A percentile compares a stretch with the other conserved stretches of the same genome.
phyloP scores from a whole-genome alignment of 2,888 invertebrate species.

The Dryobotodes eremita region DNA sequence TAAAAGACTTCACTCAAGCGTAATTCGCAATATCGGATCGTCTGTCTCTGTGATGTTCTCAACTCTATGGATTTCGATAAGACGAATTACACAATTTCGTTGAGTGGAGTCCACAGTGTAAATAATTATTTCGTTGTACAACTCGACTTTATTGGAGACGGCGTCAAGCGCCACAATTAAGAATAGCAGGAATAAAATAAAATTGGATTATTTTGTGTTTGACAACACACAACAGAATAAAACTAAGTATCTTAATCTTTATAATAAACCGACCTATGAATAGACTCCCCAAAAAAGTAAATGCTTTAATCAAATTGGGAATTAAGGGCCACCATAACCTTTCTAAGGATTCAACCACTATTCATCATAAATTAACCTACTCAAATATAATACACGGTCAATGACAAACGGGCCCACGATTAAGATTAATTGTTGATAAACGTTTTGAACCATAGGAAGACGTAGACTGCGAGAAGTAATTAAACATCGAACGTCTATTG shows the following conservation, averaged over 20 bases:
- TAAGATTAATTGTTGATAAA: conserved; percentile 26
- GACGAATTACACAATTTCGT: conserved; percentile 69
- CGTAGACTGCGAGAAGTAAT: conserved; percentile 43
- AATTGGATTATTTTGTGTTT: conserved; percentile 22
- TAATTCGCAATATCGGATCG: conserved; percentile 85
- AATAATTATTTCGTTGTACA: conserved; percentile 57
- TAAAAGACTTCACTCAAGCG: conserved; percentile 89
- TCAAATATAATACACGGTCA: conserved; percentile 4
- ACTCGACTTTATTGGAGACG: conserved; percentile 40
- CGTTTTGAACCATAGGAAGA: conserved; percentile 24
- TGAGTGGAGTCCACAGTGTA: conserved; percentile 58
- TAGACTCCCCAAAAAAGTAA: not conserved
- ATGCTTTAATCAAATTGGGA: not conserved
- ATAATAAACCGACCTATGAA: not conserved
- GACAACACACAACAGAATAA: not conserved
- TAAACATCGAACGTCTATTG: conserved; percentile 54
- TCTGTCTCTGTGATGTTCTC: conserved; percentile 78
- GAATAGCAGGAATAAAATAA: conserved; percentile 30
- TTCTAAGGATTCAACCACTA: conserved; percentile 37
- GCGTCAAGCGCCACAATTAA: conserved; percentile 17
- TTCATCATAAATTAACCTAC: conserved; percentile 5
- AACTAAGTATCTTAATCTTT: no score
- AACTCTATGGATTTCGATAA: conserved; percentile 74
- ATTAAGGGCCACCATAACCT: conserved; percentile 12
- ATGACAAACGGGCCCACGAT: conserved; percentile 8